Conservation (phyloP, 2,113 vertebrate species). For the Protobothrops mucrosquamatus region DNA sequence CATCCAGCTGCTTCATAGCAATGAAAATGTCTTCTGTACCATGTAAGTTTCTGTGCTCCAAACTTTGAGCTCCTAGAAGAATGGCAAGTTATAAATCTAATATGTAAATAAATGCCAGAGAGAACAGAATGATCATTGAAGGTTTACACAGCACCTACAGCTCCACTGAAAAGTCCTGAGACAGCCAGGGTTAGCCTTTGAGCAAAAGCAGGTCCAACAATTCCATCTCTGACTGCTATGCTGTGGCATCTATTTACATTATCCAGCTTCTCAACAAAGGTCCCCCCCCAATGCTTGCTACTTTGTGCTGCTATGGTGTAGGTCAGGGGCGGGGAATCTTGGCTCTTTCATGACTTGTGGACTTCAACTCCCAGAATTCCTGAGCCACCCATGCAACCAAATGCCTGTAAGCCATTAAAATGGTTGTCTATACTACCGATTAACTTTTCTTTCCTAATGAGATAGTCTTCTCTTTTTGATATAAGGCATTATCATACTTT, state of each 20-base stretch:
- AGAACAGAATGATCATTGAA: not conserved
- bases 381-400: not conserved
- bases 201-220: not conserved
- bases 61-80: not conserved
- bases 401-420: not conserved
- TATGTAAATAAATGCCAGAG: not conserved
- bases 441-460: not conserved
- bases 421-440: not conserved
- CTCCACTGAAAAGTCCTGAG: not conserved
- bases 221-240: not conserved
- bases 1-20: not conserved
- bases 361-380: no score
- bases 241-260: not conserved
- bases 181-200: not conserved
- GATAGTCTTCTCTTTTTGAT: not conserved
- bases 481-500: not conserved
- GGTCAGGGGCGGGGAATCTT: no score
- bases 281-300: not conserved
- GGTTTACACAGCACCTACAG: not conserved
- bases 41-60: not conserved
- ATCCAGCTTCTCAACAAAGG: not conserved
- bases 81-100: not conserved
- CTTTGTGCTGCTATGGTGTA: no score
- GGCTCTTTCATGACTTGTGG: no score
- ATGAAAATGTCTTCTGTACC: not conserved